Evolutionary conservation across 2,888 invertebrate species (phyloP).

Genomic region (Caenorhabditis becei): DNA sequence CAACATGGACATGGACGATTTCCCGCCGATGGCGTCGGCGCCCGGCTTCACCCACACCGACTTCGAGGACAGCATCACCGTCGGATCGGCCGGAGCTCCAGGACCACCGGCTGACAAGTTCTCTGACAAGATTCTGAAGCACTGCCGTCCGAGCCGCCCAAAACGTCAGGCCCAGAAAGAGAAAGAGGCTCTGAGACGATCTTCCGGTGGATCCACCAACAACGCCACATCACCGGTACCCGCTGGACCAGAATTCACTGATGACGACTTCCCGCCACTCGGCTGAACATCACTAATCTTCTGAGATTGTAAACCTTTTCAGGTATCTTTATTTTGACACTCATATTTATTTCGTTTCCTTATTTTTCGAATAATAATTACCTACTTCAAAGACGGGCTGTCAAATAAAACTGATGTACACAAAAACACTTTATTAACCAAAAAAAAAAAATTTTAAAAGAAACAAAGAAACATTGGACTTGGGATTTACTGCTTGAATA

Average conservation of each 20-base stretch:
- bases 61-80: constrained; percentile 37
- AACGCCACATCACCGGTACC: not conserved
- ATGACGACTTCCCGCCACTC: constrained; percentile 57
- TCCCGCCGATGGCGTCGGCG: too few relatives aligned
- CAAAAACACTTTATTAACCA: not conserved
- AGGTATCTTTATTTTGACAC: not conserved
- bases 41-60: constrained; percentile 14
- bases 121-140: constrained; percentile 21
- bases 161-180: constrained; percentile 41
- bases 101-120: constrained; percentile 36
- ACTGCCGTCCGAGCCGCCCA: constrained; percentile 43
- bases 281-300: constrained; percentile 18
- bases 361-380: not conserved
- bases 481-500: too few relatives aligned
- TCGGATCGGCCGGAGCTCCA: constrained; percentile 52
- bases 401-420: not conserved
- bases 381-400: not conserved
- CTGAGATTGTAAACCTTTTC: not conserved
- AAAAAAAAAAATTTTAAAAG: not conserved
- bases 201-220: not conserved
- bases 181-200: constrained; percentile 21
- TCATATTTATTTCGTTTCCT: constrained; percentile 8
- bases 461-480: too few relatives aligned
- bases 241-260: constrained; percentile 38
- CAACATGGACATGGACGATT: too few relatives aligned